Base-by-base conservation (phyloP, 1,140 invertebrate genomes). In the Diorhabda sublineata region DNA sequence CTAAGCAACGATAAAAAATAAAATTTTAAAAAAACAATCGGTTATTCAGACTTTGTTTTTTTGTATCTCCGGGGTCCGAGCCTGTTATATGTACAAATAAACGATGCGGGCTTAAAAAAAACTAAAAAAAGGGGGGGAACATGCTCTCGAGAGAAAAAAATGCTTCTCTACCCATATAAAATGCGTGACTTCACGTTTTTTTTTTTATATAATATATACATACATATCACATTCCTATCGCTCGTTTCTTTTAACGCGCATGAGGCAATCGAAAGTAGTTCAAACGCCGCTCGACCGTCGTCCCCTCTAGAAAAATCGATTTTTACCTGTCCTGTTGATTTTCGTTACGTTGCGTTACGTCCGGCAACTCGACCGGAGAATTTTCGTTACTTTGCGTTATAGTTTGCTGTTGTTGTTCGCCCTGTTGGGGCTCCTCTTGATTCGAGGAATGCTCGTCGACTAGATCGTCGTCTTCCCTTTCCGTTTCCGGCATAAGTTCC, bases 401-500 rank as follows among this genome's bases (percentile, higher is more conserved):
- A 6, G 47, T 4, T 6, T 52, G 47, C 4, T 52, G 47, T n/a
- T 52, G 47, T n/a, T 52, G 47, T 7, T 69, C 68, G 3, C n/a
- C n/a, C 4, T 56, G 58, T 4, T 41, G 44, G 8, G 58, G 41
- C 26, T 42, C 57, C 58, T 80, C 78, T 58, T 80, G 78, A 52
- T 76, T 76, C 8, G 74, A 75, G 60, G 78, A 75, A 8, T 78
- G 75, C 62, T 80, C 79, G 70, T 80, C 79, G 42, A 76, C 77
- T 6, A 73, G 74, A 47, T 77, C 76, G 8, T 78, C 76, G 42
- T 76, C 74, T 26, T 77, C 74, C 42, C 79, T 82, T 79, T 92
- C 91, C 74, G 91, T 90, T 73, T 93, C 91, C 4, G 92, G 91
- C 76, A 91, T 92, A 2, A 96, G 82, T 78, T 94, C 92, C 66